Evolutionary conservation across 2,113 vertebrate genomes (phyloP).

Genomic region (Patagioenas fasciata): DNA sequence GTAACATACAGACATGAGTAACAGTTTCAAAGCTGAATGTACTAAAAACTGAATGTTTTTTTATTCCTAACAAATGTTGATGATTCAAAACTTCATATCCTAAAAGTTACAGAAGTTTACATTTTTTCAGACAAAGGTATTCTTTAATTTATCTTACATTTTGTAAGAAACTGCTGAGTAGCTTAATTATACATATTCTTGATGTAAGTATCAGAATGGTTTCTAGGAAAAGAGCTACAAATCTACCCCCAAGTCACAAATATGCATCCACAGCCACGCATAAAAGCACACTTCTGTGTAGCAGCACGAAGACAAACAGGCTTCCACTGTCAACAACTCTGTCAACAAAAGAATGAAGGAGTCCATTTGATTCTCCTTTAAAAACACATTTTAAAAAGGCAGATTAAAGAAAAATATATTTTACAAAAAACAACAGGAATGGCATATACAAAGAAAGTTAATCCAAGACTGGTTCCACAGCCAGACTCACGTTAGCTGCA

Average conservation of each 20-base stretch:
- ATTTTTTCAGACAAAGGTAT: neutral
- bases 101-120: neutral
- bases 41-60: neutral
- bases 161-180: neutral
- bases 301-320: neutral
- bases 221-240: neutral
- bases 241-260: neutral
- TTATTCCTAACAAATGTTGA: neutral
- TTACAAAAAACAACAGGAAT: neutral
- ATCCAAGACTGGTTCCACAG: neutral
- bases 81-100: accelerated
- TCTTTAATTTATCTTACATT: neutral
- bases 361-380: neutral
- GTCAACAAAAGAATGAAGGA: neutral
- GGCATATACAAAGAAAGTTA: neutral
- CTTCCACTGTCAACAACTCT: neutral
- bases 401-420: neutral
- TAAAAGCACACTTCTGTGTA: neutral
- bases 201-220: neutral
- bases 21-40: neutral
- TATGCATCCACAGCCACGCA: neutral
- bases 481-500: neutral
- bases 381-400: neutral
- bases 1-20: neutral
- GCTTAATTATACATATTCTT: neutral